Evolutionary conservation across 35 echinoderm and acorn worm species (phyloP).

Genomic region (Anneissia japonica): DNA sequence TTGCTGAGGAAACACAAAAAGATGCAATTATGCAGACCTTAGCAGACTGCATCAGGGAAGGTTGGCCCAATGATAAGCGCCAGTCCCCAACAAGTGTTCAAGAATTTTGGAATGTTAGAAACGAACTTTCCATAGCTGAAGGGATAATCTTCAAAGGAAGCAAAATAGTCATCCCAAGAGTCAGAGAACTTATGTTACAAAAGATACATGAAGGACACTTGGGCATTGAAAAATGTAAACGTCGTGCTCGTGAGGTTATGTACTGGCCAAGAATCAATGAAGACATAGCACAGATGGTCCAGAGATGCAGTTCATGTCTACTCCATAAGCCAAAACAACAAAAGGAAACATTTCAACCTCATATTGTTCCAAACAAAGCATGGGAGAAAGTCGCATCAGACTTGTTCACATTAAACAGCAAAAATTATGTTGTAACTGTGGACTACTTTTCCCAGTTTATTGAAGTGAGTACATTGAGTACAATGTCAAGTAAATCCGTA

Average conservation of each 20-base stretch:
- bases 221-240: conserved; percentile 43
- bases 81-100: too few species aligned
- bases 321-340: not conserved
- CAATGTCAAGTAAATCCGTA: not conserved
- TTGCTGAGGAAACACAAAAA: too few species aligned
- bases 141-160: conserved; percentile 27
- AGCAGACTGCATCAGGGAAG: not conserved
- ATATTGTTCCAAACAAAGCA: not conserved
- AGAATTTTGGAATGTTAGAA: not conserved
- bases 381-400: conserved; percentile 20
- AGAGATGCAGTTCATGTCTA: conserved; percentile 3
- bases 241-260: not conserved
- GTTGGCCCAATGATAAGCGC: not conserved
- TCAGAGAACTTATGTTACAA: conserved; percentile 26
- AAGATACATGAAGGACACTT: conserved; percentile 55
- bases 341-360: not conserved
- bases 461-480: not conserved
- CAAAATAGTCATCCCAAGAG: conserved; percentile 9
- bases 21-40: too few species aligned
- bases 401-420: conserved; percentile 19
- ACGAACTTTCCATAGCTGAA: conserved; percentile 15
- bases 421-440: not conserved
- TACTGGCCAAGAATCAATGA: conserved; percentile 22
- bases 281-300: conserved; percentile 25
- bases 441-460: conserved; percentile 22